phyloP scores from a whole-genome alignment of 2,888 invertebrate genomes.

The Uloborus plumipes region DNA sequence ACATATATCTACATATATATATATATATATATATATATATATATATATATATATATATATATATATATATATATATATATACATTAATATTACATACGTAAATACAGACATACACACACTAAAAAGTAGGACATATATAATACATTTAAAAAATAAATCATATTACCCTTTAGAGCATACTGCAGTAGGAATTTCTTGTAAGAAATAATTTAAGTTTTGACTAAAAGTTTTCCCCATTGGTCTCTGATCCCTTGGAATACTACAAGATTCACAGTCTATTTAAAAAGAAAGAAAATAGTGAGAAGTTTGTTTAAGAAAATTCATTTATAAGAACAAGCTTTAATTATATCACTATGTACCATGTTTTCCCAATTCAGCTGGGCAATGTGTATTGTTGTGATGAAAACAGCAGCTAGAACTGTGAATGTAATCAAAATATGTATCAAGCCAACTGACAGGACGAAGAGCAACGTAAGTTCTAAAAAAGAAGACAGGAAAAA shows the following conservation, averaged over 20 bases:
- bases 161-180: conserved; percentile 64
- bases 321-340: too few relatives aligned
- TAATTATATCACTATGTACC: background rate
- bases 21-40: too few relatives aligned
- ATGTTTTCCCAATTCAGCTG: conserved; percentile 30
- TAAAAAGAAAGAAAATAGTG: background rate
- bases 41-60: too few relatives aligned
- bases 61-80: too few relatives aligned
- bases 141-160: background rate
- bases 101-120: too few relatives aligned
- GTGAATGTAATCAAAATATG: conserved; percentile 92
- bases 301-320: background rate
- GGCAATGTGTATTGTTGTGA: conserved; percentile 62
- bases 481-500: conserved; percentile 3
- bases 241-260: conserved; percentile 42
- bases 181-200: conserved; percentile 60
- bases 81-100: too few relatives aligned
- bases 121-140: too few relatives aligned
- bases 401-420: conserved; percentile 73
- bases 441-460: conserved; percentile 95
- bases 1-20: too few relatives aligned
- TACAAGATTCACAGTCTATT: conserved; percentile 54
- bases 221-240: conserved; percentile 51
- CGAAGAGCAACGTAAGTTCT: conserved; percentile 87
- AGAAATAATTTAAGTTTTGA: conserved; percentile 55